phyloP scores from a whole-genome alignment of 2,113 vertebrate species.

The Okapia johnstoni region DNA sequence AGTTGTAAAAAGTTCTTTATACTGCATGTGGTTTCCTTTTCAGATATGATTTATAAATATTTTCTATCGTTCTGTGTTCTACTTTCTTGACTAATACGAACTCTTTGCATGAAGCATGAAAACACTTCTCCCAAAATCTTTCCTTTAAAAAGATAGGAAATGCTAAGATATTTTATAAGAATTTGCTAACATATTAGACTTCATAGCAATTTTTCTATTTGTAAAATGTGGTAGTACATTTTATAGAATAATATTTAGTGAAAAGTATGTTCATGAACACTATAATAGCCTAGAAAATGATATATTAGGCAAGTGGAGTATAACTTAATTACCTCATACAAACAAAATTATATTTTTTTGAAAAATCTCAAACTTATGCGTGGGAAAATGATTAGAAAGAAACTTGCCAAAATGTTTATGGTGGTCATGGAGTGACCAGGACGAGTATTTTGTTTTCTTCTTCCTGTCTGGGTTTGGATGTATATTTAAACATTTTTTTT shows the following conservation, averaged over 20 bases:
- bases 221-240: not conserved
- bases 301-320: not conserved
- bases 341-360: not conserved
- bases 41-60: not conserved
- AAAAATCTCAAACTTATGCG: not conserved
- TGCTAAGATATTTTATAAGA: not conserved
- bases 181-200: not conserved
- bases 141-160: not conserved
- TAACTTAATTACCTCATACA: not conserved
- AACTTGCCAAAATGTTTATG: not conserved
- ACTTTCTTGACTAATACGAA: not conserved
- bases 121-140: not conserved
- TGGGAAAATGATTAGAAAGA: not conserved
- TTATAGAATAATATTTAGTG: not conserved
- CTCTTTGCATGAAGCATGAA: not conserved
- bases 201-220: not conserved
- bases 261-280: not conserved
- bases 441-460: not conserved
- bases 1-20: not conserved
- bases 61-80: not conserved
- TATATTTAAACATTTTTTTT: conserved; percentile 16
- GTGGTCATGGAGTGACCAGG: not conserved
- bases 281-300: not conserved
- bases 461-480: not conserved
- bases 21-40: not conserved